These are phyloP conservation scores for Neotoxoptera formosana DNA, from an alignment of 1,140 invertebrate genomes.

Conservation along the genomic window DNA sequence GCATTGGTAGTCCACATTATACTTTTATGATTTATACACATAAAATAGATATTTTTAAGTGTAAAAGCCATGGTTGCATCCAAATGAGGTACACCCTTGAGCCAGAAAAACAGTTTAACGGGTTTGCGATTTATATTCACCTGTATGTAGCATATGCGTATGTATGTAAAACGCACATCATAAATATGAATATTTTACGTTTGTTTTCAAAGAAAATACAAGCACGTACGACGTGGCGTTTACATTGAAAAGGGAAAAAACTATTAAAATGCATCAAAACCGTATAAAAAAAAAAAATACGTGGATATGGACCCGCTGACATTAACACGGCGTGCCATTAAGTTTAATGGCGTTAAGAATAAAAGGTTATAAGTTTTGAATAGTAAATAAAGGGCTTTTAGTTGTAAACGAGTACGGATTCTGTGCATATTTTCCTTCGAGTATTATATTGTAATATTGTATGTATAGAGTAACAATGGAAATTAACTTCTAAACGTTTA, in stretches of 20 bases:
- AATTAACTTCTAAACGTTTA: constrained; percentile 33
- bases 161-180: neutral
- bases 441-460: neutral
- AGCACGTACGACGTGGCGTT: neutral
- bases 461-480: neutral
- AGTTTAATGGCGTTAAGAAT: constrained; percentile 39
- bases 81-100: neutral
- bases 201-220: constrained; percentile 26
- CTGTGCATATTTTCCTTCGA: neutral
- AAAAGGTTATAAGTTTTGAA: constrained; percentile 32
- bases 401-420: neutral
- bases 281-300: constrained; percentile 14
- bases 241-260: constrained; percentile 35
- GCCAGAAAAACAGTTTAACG: neutral
- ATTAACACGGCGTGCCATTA: constrained; percentile 13
- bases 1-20: neutral
- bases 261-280: constrained; percentile 33
- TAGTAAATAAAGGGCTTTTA: constrained; percentile 27
- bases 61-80: neutral
- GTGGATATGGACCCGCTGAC: neutral
- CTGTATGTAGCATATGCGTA: constrained; percentile 2
- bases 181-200: constrained; percentile 33
- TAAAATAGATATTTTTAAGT: neutral
- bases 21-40: too few relatives aligned
- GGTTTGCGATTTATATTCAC: neutral